Evolutionary conservation across 2,113 vertebrate genomes (phyloP), one percentile per base, ranked within the genome.

Genomic region (Puntigrus tetrazona): DNA sequence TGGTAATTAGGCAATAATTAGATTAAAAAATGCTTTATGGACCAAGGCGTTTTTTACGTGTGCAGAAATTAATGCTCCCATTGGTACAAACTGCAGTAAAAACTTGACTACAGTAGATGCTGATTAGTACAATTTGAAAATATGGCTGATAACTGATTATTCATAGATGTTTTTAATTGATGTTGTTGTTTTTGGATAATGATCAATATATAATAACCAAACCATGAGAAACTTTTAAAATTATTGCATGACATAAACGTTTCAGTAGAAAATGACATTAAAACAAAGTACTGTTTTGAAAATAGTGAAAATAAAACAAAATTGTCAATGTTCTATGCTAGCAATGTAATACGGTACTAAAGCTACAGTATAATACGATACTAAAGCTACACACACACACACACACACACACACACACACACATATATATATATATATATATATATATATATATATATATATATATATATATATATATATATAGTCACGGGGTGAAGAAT

Each of bases 1-100:
- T 16, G 31, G 4, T 14, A 77, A 55, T 77, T 38, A 78, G 76
- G 7, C 76, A 7, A 61, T 61, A 78, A 41, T 78, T n/a, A 59
- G 31, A 16, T 59, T 38, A 1, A 25, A 78, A 25, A 25, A 78
- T 16, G 31, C 20, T 55, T 55, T 1, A 55, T 6, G 6, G 20
- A 3, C 45, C 20, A 14, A 38, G 57, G 31, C 75, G 36, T 18
- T 4, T 41, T 41, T 52, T 69, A 3, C 38, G 7, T 70, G 34
- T 0, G 0, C 20, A 20, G 16, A 31, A 67, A 0, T 67, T 3
- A 36, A 34, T 69, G 31, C 65, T 22, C 34, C 20, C 20, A 7
- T 20, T 69, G 18, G 18, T 9, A 69, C 7, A 18, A 16, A 34
- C 34, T 69, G 34, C 65, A 38, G 20, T 22, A 38, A 70, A 38